phyloP scores from a whole-genome alignment of 2,113 vertebrate genomes.

The Grus americana region DNA sequence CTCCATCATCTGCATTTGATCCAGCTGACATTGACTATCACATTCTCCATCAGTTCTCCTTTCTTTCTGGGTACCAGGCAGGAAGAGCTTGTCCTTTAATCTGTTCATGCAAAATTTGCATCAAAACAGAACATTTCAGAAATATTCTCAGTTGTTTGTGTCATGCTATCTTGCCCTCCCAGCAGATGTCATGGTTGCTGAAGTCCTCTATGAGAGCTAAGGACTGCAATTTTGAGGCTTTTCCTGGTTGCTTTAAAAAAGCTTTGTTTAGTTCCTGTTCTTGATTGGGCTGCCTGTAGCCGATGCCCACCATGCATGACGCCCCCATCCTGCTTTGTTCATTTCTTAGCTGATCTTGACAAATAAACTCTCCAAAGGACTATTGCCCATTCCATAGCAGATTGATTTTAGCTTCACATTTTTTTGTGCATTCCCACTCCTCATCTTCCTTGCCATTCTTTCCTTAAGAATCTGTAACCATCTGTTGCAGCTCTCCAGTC shows the following conservation, averaged over 20 bases:
- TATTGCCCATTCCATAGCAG: neutral
- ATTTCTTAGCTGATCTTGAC: neutral
- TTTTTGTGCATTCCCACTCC: neutral
- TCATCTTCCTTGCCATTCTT: neutral
- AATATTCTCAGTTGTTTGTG: neutral
- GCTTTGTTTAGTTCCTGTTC: neutral
- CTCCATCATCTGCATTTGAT: neutral
- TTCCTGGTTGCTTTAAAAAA: neutral
- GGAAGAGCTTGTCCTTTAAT: neutral
- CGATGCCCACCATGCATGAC: neutral
- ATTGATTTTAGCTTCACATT: neutral
- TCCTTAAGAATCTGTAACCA: neutral
- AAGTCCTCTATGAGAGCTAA: neutral
- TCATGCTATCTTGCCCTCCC: neutral
- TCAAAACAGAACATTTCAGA: neutral
- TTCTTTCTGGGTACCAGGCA: neutral
- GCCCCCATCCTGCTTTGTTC: accelerated
- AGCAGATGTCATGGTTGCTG: neutral
- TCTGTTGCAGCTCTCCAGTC: neutral
- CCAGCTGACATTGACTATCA: neutral
- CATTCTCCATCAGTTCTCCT: neutral
- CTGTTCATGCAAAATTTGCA: neutral
- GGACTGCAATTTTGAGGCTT: neutral
- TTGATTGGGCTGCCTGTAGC: neutral
- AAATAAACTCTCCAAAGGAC: neutral